Percentiles rank a stretch among this genome's conserved stretches.
Conservation (phyloP, 2,888 invertebrate species). For the Drosophila ezoana region DNA sequence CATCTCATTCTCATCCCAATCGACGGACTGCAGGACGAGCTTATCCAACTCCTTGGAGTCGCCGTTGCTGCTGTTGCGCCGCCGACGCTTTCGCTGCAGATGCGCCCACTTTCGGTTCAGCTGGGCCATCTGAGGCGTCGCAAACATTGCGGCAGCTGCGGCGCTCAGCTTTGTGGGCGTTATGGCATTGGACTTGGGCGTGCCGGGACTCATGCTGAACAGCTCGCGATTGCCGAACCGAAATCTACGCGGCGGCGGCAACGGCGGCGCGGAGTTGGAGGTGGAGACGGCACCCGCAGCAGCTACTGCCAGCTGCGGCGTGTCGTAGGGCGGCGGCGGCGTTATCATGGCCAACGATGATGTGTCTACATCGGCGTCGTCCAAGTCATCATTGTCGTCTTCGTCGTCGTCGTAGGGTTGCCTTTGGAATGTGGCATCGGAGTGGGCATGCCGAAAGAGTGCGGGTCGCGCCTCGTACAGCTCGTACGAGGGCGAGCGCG, state of each 20-base stretch:
- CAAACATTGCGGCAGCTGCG: constrained; percentile 83
- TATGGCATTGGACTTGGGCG: constrained; percentile 75
- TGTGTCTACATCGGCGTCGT: constrained; percentile 59
- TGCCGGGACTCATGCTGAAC: constrained; percentile 79
- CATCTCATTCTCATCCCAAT: constrained; percentile 85
- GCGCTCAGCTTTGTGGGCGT: constrained; percentile 83
- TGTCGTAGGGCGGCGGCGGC: constrained; percentile 82
- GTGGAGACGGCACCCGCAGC: constrained; percentile 1
- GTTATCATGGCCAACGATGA: constrained; percentile 83
- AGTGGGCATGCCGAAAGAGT: constrained; percentile 46
- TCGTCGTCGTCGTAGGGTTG: constrained; percentile 30
- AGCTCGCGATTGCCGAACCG: constrained; percentile 82
- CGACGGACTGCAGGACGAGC: constrained; percentile 84
- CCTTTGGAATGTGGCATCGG: constrained; percentile 49
- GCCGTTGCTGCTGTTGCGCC: constrained; percentile 84
- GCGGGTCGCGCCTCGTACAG: constrained; percentile 57
- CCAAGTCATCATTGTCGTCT: constrained; percentile 37
- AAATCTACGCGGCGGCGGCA: constrained; percentile 77
- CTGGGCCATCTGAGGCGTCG: constrained; percentile 83
- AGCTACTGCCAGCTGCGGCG: constrained; percentile 56
- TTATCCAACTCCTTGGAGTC: constrained; percentile 85
- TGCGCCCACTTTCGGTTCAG: constrained; percentile 84
- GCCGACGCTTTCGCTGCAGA: constrained; percentile 80
- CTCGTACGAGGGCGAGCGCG: constrained; percentile 64
- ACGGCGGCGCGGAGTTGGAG: constrained; percentile 44